A percentile compares a stretch with the other conserved stretches of the same genome.
These are phyloP conservation scores for Stomorhina lunata DNA, from an alignment of 2,888 invertebrate genomes.

Conservation along the genomic window DNA sequence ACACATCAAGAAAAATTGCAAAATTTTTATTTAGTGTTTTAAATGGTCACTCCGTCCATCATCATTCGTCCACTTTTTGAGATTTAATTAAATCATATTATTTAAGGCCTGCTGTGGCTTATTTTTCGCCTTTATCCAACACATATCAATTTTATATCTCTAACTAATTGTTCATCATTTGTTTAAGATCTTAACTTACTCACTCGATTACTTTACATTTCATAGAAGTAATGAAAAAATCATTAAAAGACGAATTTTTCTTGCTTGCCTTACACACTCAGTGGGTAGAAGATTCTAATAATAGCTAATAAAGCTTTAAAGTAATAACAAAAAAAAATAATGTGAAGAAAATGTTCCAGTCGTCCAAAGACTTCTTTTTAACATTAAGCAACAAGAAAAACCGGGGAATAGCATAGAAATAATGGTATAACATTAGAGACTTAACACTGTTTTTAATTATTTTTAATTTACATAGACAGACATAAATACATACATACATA, in stretches of 20 bases:
- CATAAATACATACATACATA: too few species aligned
- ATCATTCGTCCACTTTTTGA: neutral
- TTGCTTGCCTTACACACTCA: conserved; percentile 24
- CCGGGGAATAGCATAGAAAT: conserved; percentile 6
- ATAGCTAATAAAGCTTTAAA: conserved; percentile 11
- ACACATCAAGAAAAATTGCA: too few species aligned
- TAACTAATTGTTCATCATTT: conserved; percentile 26
- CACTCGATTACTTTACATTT: neutral
- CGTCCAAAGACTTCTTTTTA: neutral
- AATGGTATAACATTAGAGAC: conserved; percentile 47
- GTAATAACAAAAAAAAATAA: conserved; percentile 7
- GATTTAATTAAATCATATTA: neutral
- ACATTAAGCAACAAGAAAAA: neutral
- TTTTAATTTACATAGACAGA: conserved; percentile 58
- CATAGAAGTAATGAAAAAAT: neutral
- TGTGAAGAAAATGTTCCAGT: conserved; percentile 23
- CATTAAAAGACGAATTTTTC: conserved; percentile 12
- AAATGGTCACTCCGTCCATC: neutral
- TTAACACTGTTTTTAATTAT: conserved; percentile 62
- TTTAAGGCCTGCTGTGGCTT: conserved; percentile 16
- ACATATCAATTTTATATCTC: conserved; percentile 1
- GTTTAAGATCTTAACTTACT: neutral
- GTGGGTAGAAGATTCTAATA: conserved; percentile 31
- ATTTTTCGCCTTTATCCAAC: neutral
- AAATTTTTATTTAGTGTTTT: neutral